Conservation (phyloP, 1,140 invertebrate genomes). For the Solenopsis fugax region DNA sequence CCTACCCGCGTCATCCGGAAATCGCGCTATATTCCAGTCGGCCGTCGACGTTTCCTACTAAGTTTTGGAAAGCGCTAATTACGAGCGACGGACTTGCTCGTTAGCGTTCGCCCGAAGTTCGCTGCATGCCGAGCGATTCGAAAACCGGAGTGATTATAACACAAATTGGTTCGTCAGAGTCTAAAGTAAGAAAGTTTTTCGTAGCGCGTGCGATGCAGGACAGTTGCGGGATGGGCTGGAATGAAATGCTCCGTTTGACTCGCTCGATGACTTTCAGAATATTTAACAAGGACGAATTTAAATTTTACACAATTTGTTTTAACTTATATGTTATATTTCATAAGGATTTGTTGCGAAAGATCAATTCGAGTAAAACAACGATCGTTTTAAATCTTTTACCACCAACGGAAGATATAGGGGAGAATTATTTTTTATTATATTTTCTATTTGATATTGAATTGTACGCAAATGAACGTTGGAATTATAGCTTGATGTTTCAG, state of each 20-base stretch:
- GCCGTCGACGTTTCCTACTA: constrained; percentile 35
- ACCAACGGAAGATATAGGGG: not conserved
- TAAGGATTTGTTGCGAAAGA: not conserved
- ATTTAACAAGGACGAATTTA: constrained; percentile 11
- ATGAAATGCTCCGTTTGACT: constrained; percentile 8
- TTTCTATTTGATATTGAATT: no score
- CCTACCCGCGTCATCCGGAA: constrained; percentile 7
- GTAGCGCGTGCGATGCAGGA: constrained; percentile 24
- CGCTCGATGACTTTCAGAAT: constrained; percentile 7
- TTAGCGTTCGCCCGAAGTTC: constrained; percentile 49
- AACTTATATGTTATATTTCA: constrained; percentile 13
- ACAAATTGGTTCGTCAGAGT: constrained; percentile 56
- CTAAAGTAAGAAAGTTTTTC: constrained; percentile 64
- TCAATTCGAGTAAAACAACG: not conserved
- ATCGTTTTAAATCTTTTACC: not conserved
- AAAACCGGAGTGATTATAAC: constrained; percentile 60
- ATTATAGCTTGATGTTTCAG: no score
- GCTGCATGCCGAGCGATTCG: constrained; percentile 40
- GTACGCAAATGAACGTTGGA: no score
- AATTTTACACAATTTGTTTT: not conserved
- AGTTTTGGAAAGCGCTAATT: constrained; percentile 63
- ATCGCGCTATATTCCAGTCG: constrained; percentile 2
- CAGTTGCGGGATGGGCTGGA: not conserved
- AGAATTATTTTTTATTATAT: no score
- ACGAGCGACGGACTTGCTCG: constrained; percentile 59